Conservation (phyloP, 2,888 invertebrate genomes). For the Andrena bicolor region DNA sequence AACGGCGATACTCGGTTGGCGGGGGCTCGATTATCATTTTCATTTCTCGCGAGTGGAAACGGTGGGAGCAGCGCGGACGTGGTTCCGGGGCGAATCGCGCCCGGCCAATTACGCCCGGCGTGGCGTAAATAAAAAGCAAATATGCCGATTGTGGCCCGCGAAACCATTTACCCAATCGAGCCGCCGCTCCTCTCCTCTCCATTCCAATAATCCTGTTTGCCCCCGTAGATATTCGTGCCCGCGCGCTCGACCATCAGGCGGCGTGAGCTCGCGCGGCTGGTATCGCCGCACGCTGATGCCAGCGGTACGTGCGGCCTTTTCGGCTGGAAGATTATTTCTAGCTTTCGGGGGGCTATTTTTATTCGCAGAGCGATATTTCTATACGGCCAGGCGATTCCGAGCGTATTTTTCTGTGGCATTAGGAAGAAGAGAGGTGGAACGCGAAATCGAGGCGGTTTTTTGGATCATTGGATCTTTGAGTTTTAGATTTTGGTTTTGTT, state of each 20-base stretch:
- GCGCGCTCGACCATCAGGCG: background rate
- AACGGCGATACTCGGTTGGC: conserved; percentile 11
- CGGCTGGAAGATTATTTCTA: background rate
- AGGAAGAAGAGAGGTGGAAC: too few relatives aligned
- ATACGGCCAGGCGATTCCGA: too few relatives aligned
- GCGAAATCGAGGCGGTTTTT: too few relatives aligned
- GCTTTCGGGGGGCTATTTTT: too few relatives aligned
- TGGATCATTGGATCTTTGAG: too few relatives aligned
- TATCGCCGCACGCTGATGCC: too few relatives aligned
- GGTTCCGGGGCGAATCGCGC: conserved; percentile 38
- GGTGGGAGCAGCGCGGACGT: conserved; percentile 7
- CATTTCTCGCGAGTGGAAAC: background rate
- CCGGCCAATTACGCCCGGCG: conserved; percentile 50
- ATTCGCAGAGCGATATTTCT: too few relatives aligned
- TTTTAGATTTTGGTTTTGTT: too few relatives aligned
- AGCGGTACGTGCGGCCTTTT: background rate
- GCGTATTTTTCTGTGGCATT: too few relatives aligned
- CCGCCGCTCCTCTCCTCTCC: conserved; percentile 42
- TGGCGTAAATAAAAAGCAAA: conserved; percentile 68
- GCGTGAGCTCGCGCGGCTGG: background rate
- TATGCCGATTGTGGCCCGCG: conserved; percentile 55
- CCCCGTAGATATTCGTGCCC: conserved; percentile 27
- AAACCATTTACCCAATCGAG: conserved; percentile 57
- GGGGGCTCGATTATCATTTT: conserved; percentile 26
- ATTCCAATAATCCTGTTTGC: conserved; percentile 66